Evolutionary conservation across 2,113 vertebrate species (phyloP), one percentile per base, ranked within the genome.

Genomic region (Laticauda laticaudata): DNA sequence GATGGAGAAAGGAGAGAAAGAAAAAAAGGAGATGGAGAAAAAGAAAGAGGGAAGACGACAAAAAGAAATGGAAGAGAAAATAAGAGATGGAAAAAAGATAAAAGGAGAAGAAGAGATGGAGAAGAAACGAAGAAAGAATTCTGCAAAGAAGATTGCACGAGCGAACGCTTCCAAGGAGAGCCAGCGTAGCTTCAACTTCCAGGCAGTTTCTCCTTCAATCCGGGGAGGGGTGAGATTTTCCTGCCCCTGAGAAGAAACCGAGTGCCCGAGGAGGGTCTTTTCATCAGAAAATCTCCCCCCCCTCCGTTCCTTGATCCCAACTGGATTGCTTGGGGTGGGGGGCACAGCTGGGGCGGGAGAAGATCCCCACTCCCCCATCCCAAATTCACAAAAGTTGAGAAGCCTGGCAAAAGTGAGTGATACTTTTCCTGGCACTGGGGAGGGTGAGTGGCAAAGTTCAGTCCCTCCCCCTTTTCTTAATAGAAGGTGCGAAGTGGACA

Each of bases 111-210:
- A 26, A 29, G 26, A 29, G 3, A 59, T 59, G 59, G 9, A 61
- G 61, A 64, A n/a, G 24, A 26, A 12, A 20, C 39, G 14, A 18
- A 34, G 45, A 45, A 45, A 45, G 2, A 34, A 12, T 64, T 2
- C 3, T 8, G 69, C 15, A 34, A 15, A 15, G 0, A 39, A 81
- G 34, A 34, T 81, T 39, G 15, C 39, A 39, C 6, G n/a, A 81
- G n/a, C 15, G 1, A 81, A 81, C 15, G 6, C 34, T 5, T 81
- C 2, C 0, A 5, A 34, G 3, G 26, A 26, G 0, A 7, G 14
- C 14, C 11, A 34, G n/a, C 5, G 2, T 0, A 34, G 14, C n/a
- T n/a, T 2, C 59, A 64, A 5, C 61, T 4, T 20, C 69, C n/a
- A 7, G n/a, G 2, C n/a, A 18, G n/a, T 75, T 34, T 75, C 5